Evolutionary conservation across 2,797 vertebrate genomes (phyloP), one percentile per base, ranked within the genome.

Genomic region (Syngnathus acus): DNA sequence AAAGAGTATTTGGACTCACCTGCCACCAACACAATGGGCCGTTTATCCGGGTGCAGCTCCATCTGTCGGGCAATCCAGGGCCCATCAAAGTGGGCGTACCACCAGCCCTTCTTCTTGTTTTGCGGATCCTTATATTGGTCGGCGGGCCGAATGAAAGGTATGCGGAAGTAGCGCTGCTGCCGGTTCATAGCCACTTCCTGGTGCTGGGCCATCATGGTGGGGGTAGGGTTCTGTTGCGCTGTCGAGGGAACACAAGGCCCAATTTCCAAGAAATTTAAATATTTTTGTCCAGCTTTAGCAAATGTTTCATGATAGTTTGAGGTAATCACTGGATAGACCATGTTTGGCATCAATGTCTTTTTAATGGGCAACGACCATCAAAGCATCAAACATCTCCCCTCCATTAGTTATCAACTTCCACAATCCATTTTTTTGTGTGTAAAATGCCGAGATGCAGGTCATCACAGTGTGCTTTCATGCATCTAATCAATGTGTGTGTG

Each of bases 101-200:
- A 99, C 97, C 97, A 99, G 37, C 97, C 97, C 82, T 98, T 99
- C 81, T 99, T 99, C 87, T 99, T 99, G 78, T 92, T 98, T 90
- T 98, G 95, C 0, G 95, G 96, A 68, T 99, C 96, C 77, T 99
- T 99, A 89, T 98, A 99, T 74, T 98, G 97, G 89, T 99, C 97
- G 0, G 93, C 94, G 0, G 97, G 97, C 13, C 97, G 94, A 84
- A 99, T 98, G 87, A 99, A 99, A 2, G 96, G 97, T 68, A 99
- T 99, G 48, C 96, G 95, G 84, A 99, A 99, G 78, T 98, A 99
- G 7, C 97, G 93, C 75, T 99, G 97, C n/a, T 97, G 94, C 0
- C 96, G 91, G 85, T 94, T 98, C 82, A 94, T 92, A 66, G 94
- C 89, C 5, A 92, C 90, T 82, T 97, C 94, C 69, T 95, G 95